Evolutionary conservation across 2,888 invertebrate species (phyloP), one percentile per base, ranked within the genome.

Genomic region (Plebejus anna): DNA sequence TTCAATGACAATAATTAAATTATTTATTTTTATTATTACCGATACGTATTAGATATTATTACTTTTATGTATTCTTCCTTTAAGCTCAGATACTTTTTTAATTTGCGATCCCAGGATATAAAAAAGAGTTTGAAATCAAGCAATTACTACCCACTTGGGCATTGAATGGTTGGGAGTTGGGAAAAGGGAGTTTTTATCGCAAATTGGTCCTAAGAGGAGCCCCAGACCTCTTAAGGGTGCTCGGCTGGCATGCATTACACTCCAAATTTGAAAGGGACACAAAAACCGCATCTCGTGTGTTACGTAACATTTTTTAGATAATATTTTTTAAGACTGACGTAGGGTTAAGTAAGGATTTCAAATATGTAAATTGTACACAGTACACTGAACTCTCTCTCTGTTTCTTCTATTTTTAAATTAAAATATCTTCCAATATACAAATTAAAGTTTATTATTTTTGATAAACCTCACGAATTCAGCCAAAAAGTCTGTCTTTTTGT

Each of bases 251-350:
- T 76, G 76, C 78, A 79, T 77, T 77, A 61, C 78, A 78, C 80
- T 80, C 78, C 78, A 79, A 80, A 75, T 80, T 79, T 80, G 59
- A 76, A 76, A 71, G 38, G 59, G 70, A 76, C 76, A 76, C 76
- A 76, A 76, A 76, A 42, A 70, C 76, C 59, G 70, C 66, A 66
- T 66, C 61, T 61, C 32, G 22, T 66, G 16, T 71, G 36, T 76
- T 71, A 59, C 38, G 55, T 16, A 70, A 32, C 36, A 71, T 22
- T 75, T 75, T 75, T 36, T 59, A 59, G 57, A 75, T 75, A 59
- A 59, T 57, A 22, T 36, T 66, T 66, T 13, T 66, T 66, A 16
- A 4, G 4, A 13, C 32, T 9, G 4, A 66, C 22, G 28, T 28
- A 28, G 11, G 9, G 28, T 28, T 55, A 61, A 2, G 59, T 28